Conservation (phyloP, 2,888 invertebrate genomes). For the Napeogenes sylphis region DNA sequence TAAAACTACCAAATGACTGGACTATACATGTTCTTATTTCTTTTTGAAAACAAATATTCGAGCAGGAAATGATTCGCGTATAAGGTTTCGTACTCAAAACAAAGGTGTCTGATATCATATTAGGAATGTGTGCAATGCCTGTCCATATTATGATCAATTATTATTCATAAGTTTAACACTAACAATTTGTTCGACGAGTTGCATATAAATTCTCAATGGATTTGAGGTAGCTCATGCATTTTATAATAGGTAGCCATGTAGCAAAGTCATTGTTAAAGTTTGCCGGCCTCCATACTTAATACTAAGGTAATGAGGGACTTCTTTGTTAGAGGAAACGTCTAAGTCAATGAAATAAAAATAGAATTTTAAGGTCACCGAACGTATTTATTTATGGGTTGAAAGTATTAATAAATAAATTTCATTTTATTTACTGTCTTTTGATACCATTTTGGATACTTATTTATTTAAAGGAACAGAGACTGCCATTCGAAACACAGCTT, state of each 20-base stretch:
- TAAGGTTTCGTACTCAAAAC: constrained; percentile 45
- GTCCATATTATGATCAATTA: constrained; percentile 46
- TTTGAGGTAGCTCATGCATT: constrained; percentile 59
- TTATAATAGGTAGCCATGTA: constrained; percentile 42
- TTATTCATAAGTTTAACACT: constrained; percentile 57
- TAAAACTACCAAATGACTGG: too few relatives aligned
- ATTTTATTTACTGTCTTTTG: too few relatives aligned
- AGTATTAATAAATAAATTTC: too few relatives aligned
- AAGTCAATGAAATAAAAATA: constrained; percentile 4
- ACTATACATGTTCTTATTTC: constrained; percentile 8
- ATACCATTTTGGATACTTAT: too few relatives aligned
- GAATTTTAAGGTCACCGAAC: not conserved
- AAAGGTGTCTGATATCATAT: constrained; percentile 49
- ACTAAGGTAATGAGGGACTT: constrained; percentile 10
- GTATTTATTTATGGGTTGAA: not conserved
- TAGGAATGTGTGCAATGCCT: constrained; percentile 41
- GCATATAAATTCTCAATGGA: constrained; percentile 59
- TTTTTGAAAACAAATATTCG: constrained; percentile 10
- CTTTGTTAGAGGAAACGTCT: constrained; percentile 3
- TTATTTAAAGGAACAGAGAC: too few relatives aligned
- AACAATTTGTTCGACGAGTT: constrained; percentile 59
- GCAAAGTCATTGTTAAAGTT: constrained; percentile 53
- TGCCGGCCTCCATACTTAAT: constrained; percentile 29
- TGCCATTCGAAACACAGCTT: too few relatives aligned
- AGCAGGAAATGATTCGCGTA: constrained; percentile 31